Base-by-base conservation (phyloP, 2,113 vertebrate genomes). In the Grallaria varia region DNA sequence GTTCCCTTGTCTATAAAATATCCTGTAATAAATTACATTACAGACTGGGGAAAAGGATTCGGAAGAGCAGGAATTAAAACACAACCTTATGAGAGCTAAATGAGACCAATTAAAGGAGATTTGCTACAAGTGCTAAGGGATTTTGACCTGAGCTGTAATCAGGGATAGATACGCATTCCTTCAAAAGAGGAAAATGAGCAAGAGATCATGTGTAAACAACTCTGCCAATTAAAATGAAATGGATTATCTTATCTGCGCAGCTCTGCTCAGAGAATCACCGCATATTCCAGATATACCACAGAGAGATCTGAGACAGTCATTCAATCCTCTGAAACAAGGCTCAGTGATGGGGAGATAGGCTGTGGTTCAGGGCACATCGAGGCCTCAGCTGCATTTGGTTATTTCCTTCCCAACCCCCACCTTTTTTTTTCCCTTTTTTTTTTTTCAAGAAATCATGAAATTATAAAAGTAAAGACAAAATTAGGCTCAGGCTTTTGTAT, bases 21-120 rank as follows among this genome's bases (percentile, higher is more conserved):
- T 75, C 89, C 92, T 88, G 67, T 72, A 94, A 93, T 94, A 96
- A 96, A 95, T 94, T 94, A 91, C 75, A 62, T 74, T 89, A 82
- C 94, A 94, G 94, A 74, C 37, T 50, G 39, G 69, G 75, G 86
- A 92, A 95, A 94, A 90, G 80, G 79, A 96, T 85, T 95, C 22
- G 0, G 69, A 95, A 91, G 64, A 92, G 63, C 12, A 5, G 87
- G 78, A 94, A 96, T 86, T 94, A 92, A 97, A 93, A 79, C 31
- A 12, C 78, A 82, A 88, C 81, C 94, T 95, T 97, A 92, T 79
- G 89, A 94, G 92, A 83, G 69, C 74, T 95, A 97, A 96, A 97
- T 93, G 81, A 97, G 94, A 90, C 84, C 96, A 97, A 97, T 97
- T 97, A 97, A 80, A 91, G 91, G 89, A 96, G 93, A 95, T 95